These are phyloP conservation scores for Sus cebifrons DNA, from an alignment of 2,797 vertebrate genomes.

Conservation along the genomic window DNA sequence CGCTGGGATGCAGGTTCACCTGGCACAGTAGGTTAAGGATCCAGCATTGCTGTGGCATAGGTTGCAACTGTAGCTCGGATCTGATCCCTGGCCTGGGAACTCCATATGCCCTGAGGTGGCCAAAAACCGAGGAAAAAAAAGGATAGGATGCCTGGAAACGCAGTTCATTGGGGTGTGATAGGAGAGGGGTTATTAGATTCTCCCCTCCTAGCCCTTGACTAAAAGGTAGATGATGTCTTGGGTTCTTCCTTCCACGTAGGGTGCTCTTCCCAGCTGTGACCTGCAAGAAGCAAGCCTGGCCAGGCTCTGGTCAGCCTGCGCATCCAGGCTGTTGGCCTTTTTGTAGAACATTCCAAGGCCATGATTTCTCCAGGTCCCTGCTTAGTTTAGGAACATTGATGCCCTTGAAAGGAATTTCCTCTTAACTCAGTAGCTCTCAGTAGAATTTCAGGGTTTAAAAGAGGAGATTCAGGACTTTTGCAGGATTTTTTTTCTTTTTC, in stretches of 20 bases:
- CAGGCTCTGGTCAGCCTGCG: neutral
- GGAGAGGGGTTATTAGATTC: neutral
- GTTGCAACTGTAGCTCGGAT: too few relatives aligned
- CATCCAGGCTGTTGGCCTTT: neutral
- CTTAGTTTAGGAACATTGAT: neutral
- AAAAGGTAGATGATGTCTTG: neutral
- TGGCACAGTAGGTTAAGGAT: too few relatives aligned
- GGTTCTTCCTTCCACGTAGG: neutral
- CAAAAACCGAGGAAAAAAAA: too few relatives aligned
- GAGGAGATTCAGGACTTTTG: neutral
- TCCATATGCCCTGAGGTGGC: too few relatives aligned
- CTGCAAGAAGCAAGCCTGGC: neutral
- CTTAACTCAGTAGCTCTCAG: neutral
- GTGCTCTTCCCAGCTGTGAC: neutral
- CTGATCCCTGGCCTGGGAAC: too few relatives aligned
- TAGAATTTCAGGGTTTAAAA: constrained; percentile 60
- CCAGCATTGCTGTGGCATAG: too few relatives aligned
- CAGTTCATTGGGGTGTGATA: neutral
- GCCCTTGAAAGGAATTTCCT: constrained; percentile 50
- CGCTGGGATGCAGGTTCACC: too few relatives aligned
- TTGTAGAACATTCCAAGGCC: neutral
- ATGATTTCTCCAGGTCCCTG: neutral
- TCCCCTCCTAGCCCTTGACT: neutral
- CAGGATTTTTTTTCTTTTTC: neutral
- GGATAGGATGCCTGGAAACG: neutral